Evolutionary conservation across 2,888 invertebrate genomes (phyloP).

Genomic region (Tholera decimalis): DNA sequence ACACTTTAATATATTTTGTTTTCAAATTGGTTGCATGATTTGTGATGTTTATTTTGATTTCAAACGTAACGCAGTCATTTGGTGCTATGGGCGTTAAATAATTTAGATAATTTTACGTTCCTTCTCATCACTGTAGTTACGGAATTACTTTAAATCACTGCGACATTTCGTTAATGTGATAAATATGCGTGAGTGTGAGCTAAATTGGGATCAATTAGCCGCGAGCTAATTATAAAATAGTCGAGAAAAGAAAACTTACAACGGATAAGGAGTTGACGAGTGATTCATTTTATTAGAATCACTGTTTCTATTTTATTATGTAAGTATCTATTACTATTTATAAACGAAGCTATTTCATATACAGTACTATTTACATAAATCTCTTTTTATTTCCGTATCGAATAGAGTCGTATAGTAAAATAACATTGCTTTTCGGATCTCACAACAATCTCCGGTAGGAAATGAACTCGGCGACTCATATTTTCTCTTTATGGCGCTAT

Average conservation of each 20-base stretch:
- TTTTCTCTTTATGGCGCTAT: slow-evolving; percentile 58
- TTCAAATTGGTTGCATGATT: slow-evolving; percentile 31
- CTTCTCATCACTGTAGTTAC: slow-evolving; percentile 13
- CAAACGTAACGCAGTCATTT: slow-evolving; percentile 8
- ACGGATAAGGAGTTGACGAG: slow-evolving; percentile 69
- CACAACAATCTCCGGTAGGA: slow-evolving; percentile 69
- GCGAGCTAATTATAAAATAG: slow-evolving; percentile 74
- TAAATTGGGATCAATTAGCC: slow-evolving; percentile 78
- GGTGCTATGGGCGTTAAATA: slow-evolving; percentile 26
- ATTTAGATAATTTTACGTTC: slow-evolving; percentile 31
- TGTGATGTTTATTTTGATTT: slow-evolving; percentile 41
- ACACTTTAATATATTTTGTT: slow-evolving; percentile 38
- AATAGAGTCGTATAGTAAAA: slow-evolving; percentile 3
- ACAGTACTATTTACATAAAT: slow-evolving; percentile 13
- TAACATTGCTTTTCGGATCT: slow-evolving; percentile 43
- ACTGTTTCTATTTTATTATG: slow-evolving; percentile 40
- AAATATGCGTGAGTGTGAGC: slow-evolving; percentile 68
- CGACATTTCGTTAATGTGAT: slow-evolving; percentile 76
- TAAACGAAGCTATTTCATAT: slow-evolving; percentile 20
- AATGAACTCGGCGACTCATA: slow-evolving; percentile 64
- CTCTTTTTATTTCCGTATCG: slow-evolving; percentile 24
- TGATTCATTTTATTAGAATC: slow-evolving; percentile 71
- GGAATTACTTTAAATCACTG: slow-evolving; percentile 63
- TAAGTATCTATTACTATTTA: slow-evolving; percentile 10
- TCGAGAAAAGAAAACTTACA: slow-evolving; percentile 66